Evolutionary conservation across 1,140 invertebrate genomes (phyloP).

Genomic region (Drosophila nigrodunni): DNA sequence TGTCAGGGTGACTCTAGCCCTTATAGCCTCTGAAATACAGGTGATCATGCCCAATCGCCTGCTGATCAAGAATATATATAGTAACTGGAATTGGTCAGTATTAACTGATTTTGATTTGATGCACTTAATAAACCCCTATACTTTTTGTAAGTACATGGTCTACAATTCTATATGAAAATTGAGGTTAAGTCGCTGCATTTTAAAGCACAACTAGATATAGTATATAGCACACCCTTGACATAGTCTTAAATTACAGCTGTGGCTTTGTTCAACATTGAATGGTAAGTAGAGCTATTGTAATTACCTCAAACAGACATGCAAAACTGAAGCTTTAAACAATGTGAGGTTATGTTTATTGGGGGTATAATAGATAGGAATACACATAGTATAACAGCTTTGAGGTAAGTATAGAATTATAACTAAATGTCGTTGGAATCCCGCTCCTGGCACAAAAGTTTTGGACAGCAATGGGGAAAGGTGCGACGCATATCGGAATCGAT

Average conservation of each 20-base stretch:
- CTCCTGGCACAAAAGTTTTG: conserved; percentile 66
- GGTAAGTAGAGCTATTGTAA: background rate
- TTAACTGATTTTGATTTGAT: no score
- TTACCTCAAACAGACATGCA: background rate
- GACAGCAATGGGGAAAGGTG: conserved; percentile 74
- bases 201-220: no score
- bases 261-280: background rate
- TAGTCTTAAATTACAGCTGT: background rate
- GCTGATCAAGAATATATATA: no score
- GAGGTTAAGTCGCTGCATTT: no score
- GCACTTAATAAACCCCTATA: no score
- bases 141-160: no score
- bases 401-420: background rate
- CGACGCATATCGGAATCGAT: conserved; percentile 73
- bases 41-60: no score
- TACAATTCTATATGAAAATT: no score
- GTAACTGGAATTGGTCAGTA: no score
- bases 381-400: background rate
- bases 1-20: no score
- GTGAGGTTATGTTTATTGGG: conserved; percentile 7
- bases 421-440: conserved; percentile 72
- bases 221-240: no score
- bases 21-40: no score
- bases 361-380: background rate
- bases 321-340: background rate